A percentile compares a stretch with the other conserved stretches of the same genome.
These are phyloP conservation scores for Diorhabda sublineata DNA, from an alignment of 1,140 invertebrate species.

Conservation along the genomic window DNA sequence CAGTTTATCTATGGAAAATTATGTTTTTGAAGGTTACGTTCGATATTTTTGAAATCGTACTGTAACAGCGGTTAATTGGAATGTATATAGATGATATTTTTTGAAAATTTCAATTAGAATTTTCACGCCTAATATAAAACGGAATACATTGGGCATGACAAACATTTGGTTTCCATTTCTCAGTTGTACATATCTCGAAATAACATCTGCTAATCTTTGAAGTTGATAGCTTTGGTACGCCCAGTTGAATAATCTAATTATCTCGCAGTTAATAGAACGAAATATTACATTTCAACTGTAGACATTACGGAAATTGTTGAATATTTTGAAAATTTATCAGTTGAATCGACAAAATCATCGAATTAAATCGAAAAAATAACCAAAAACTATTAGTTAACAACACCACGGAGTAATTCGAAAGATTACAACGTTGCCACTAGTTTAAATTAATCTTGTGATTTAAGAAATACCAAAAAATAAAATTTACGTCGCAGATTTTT, in stretches of 20 bases:
- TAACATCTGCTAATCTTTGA: conserved; percentile 1
- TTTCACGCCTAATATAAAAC: conserved; percentile 1
- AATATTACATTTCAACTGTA: background rate
- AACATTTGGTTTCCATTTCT: background rate
- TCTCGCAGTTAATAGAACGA: background rate
- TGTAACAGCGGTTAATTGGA: background rate
- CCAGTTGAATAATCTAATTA: conserved; percentile 1
- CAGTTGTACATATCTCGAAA: background rate
- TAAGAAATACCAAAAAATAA: too few relatives aligned
- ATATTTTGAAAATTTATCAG: too few relatives aligned
- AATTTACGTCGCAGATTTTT: too few relatives aligned
- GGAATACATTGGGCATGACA: background rate
- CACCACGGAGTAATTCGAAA: too few relatives aligned
- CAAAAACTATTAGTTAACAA: too few relatives aligned
- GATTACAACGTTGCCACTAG: too few relatives aligned
- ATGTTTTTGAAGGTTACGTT: too few relatives aligned
- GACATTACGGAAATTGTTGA: too few relatives aligned
- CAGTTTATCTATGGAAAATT: too few relatives aligned
- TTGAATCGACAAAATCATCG: too few relatives aligned
- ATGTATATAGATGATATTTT: background rate
- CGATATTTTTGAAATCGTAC: background rate
- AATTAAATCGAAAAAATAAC: too few relatives aligned
- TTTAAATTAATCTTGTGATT: too few relatives aligned
- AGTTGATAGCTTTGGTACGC: background rate
- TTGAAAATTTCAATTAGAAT: background rate